Conservation (phyloP, 2,888 invertebrate genomes). For the Apomyelois bistriatella region DNA sequence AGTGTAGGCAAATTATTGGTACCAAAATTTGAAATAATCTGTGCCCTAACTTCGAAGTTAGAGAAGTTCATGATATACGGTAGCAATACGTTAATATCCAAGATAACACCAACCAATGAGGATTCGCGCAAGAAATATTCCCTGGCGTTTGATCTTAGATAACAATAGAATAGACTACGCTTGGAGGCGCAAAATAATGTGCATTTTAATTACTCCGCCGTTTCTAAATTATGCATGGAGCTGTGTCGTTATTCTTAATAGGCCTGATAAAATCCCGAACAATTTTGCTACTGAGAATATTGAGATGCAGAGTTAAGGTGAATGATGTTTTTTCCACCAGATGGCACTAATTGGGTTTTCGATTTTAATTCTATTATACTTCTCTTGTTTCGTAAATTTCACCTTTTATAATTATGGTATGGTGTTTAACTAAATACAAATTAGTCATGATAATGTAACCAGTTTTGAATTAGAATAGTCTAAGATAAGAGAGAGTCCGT, state of each 20-base stretch:
- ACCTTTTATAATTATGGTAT: too few species aligned
- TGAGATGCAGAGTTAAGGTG: slow-evolving; percentile 27
- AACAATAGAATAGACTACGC: slow-evolving; percentile 49
- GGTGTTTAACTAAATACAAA: too few species aligned
- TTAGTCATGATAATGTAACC: too few species aligned
- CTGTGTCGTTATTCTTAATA: slow-evolving; percentile 59
- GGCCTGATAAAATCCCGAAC: slow-evolving; percentile 54
- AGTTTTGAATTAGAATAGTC: too few species aligned
- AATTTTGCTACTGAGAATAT: slow-evolving; percentile 44
- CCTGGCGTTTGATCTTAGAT: slow-evolving; percentile 51
- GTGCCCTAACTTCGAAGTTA: not conserved
- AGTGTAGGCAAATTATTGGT: not conserved
- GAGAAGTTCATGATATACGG: slow-evolving; percentile 39
- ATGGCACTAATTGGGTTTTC: too few species aligned
- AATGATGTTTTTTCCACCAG: too few species aligned
- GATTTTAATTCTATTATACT: too few species aligned
- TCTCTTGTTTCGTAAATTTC: too few species aligned
- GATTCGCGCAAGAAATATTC: slow-evolving; percentile 42
- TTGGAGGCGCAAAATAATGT: slow-evolving; percentile 48
- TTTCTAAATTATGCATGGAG: slow-evolving; percentile 54
- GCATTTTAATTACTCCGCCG: slow-evolving; percentile 67
- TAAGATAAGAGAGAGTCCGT: too few species aligned
- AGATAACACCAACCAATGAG: slow-evolving; percentile 49
- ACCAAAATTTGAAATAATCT: not conserved
- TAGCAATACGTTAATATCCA: slow-evolving; percentile 47